phyloP scores from a whole-genome alignment of 2,888 invertebrate genomes.

The Drosophila nr. perissopoda region DNA sequence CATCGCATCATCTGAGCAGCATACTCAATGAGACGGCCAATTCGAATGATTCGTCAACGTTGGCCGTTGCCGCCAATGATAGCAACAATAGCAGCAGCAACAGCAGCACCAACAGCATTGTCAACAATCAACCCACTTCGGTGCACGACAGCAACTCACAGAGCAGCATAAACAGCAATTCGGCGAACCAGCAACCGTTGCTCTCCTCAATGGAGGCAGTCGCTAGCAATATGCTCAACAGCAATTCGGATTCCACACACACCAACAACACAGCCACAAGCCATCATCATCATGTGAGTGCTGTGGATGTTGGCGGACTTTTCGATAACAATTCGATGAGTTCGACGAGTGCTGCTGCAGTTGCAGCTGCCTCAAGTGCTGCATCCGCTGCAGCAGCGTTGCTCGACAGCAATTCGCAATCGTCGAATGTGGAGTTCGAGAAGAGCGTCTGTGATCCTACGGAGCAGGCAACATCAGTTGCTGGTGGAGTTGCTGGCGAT shows the following conservation, averaged over 20 bases:
- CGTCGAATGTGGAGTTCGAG: conserved; percentile 74
- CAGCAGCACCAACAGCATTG: conserved; percentile 84
- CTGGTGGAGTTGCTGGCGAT: conserved; percentile 1
- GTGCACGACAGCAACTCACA: conserved; percentile 85
- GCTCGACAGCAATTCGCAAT: conserved; percentile 82
- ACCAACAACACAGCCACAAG: conserved; percentile 16
- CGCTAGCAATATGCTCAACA: conserved; percentile 72
- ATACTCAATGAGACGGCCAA: conserved; percentile 84
- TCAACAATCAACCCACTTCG: conserved; percentile 85
- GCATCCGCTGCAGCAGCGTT: conserved; percentile 78
- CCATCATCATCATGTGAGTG: conserved; percentile 53
- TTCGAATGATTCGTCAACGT: conserved; percentile 84
- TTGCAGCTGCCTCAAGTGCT: conserved; percentile 70
- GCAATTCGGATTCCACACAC: conserved; percentile 81
- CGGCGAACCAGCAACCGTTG: conserved; percentile 73
- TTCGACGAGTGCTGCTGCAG: conserved; percentile 77
- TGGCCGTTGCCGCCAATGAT: conserved; percentile 83
- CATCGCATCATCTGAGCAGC: conserved; percentile 79
- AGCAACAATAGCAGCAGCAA: conserved; percentile 84
- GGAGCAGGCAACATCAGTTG: conserved; percentile 24
- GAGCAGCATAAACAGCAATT: conserved; percentile 83
- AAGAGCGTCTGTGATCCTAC: conserved; percentile 49
- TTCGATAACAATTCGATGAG: conserved; percentile 83
- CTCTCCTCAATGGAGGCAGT: conserved; percentile 66
- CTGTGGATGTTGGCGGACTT: conserved; percentile 72